Conservation (phyloP, 2,888 invertebrate species). For the Eudemis profundana region DNA sequence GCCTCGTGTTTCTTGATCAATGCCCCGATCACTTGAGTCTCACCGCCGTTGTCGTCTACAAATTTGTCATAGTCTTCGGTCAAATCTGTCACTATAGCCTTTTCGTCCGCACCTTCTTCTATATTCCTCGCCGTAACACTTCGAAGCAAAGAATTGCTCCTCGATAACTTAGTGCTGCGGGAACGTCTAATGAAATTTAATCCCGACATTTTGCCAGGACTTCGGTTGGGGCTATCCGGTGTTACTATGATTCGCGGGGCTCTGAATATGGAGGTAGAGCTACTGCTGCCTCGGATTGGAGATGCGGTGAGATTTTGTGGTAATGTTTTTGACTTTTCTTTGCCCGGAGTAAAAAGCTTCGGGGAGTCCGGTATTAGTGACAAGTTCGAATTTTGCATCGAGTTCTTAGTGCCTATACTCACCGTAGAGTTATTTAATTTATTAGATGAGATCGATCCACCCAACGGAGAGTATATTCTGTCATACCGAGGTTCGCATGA, state of each 20-base stretch:
- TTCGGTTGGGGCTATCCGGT: slow-evolving; percentile 82
- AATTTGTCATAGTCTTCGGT: slow-evolving; percentile 75
- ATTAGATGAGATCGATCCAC: slow-evolving; percentile 71
- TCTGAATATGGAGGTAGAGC: slow-evolving; percentile 78
- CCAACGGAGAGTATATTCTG: slow-evolving; percentile 76
- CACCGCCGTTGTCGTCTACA: slow-evolving; percentile 73
- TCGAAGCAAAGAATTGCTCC: slow-evolving; percentile 87
- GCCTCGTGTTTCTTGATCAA: slow-evolving; percentile 79
- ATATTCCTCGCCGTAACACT: slow-evolving; percentile 83
- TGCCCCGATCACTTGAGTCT: slow-evolving; percentile 74
- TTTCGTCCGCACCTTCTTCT: slow-evolving; percentile 77
- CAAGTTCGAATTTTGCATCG: slow-evolving; percentile 76
- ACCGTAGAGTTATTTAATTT: slow-evolving; percentile 73
- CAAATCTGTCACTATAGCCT: slow-evolving; percentile 70
- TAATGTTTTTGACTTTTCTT: slow-evolving; percentile 86
- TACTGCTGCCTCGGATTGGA: slow-evolving; percentile 78
- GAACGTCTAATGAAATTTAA: slow-evolving; percentile 89
- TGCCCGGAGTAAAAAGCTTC: slow-evolving; percentile 73
- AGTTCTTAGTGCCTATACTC: slow-evolving; percentile 69
- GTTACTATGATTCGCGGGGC: slow-evolving; percentile 77
- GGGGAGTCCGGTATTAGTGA: slow-evolving; percentile 80
- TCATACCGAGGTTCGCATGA: slow-evolving; percentile 80
- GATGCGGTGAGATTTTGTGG: slow-evolving; percentile 85
- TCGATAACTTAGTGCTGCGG: slow-evolving; percentile 89
- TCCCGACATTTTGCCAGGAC: slow-evolving; percentile 80